Percentiles rank a stretch among this genome's conserved stretches.
phyloP scores from a whole-genome alignment of 2,888 invertebrate species.

The Tillus elongatus region DNA sequence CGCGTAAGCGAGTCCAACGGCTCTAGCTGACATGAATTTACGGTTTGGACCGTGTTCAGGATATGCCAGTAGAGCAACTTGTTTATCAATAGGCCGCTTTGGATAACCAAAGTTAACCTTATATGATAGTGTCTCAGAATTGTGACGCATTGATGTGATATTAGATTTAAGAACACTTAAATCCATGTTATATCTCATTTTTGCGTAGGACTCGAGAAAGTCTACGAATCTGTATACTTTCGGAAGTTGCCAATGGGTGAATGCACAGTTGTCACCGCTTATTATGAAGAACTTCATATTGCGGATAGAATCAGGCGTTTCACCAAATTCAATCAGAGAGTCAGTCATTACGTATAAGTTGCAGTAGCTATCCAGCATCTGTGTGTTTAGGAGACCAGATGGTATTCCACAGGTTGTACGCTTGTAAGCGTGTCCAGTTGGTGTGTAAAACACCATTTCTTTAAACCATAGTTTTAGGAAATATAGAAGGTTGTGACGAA shows the following conservation, averaged over 20 bases:
- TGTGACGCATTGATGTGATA: background rate
- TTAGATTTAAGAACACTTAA: background rate
- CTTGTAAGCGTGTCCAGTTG: background rate
- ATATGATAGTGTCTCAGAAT: constrained; percentile 1
- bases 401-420: background rate
- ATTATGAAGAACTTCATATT: too few relatives aligned
- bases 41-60: constrained; percentile 2
- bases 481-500: too few relatives aligned
- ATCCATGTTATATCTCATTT: too few relatives aligned
- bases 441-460: too few relatives aligned
- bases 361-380: background rate
- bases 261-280: too few relatives aligned
- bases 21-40: constrained; percentile 4
- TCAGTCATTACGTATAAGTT: background rate
- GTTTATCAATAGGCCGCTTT: background rate
- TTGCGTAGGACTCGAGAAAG: too few relatives aligned
- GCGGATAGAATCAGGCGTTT: too few relatives aligned
- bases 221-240: too few relatives aligned
- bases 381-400: background rate
- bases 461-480: too few relatives aligned
- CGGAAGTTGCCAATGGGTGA: too few relatives aligned
- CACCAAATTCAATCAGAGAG: background rate
- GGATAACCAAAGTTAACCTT: constrained; percentile 6
- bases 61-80: background rate
- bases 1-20: constrained; percentile 5